Percentiles rank a stretch among this genome's conserved stretches.
Evolutionary conservation across 2,113 vertebrate species (phyloP).

Genomic region (Salvelinus fontinalis): DNA sequence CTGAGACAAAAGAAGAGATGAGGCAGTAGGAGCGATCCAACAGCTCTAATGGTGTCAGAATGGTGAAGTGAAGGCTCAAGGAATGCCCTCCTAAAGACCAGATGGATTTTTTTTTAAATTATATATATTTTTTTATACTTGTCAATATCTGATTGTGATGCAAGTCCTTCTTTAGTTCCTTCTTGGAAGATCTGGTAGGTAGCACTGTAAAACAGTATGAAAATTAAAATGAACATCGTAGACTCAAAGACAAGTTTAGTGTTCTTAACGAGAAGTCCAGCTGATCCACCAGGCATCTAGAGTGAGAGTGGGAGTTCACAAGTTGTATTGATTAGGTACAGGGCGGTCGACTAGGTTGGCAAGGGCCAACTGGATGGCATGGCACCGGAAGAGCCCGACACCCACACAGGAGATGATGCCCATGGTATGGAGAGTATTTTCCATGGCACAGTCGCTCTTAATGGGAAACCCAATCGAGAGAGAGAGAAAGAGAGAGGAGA

Average conservation of each 20-base stretch:
- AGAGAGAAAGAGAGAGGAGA: slow-evolving; percentile 18
- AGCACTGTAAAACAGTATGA: no score
- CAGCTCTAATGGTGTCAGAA: background rate
- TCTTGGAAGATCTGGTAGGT: background rate
- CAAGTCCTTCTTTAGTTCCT: background rate
- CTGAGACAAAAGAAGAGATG: slow-evolving; percentile 49
- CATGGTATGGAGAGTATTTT: background rate
- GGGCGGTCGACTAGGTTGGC: background rate
- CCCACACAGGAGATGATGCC: slow-evolving; percentile 22
- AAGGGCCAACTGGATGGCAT: slow-evolving; percentile 40
- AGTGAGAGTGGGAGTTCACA: slow-evolving; percentile 33
- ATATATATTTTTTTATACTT: background rate
- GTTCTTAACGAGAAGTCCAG: slow-evolving; percentile 59
- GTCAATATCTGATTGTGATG: background rate
- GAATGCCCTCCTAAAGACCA: no score
- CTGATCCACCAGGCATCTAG: slow-evolving; percentile 22
- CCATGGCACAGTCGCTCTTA: slow-evolving; percentile 36
- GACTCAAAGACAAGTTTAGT: slow-evolving; percentile 13
- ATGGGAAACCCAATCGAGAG: slow-evolving; percentile 49
- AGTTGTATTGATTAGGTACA: slow-evolving; percentile 44
- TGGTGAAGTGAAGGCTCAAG: background rate
- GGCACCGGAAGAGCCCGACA: background rate
- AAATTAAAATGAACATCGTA: no score
- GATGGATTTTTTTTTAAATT: background rate
- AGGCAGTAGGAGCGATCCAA: slow-evolving; percentile 12